A percentile compares a stretch with the other conserved stretches of the same genome.
Evolutionary conservation across 2,797 vertebrate species (phyloP).

Genomic region (Telmatherina bonti): DNA sequence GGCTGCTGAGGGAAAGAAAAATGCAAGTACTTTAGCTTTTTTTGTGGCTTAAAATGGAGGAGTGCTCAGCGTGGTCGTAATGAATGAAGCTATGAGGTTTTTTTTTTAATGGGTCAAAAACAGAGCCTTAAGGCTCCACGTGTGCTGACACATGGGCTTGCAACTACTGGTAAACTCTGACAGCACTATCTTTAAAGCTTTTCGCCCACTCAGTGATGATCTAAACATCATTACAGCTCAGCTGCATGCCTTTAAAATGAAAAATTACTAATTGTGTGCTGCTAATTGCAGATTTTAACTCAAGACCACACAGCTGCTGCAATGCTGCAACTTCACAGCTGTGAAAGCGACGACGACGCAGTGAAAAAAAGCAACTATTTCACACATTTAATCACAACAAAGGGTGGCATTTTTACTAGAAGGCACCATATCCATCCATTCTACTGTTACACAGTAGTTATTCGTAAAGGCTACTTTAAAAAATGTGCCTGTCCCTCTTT

Average conservation of each 20-base stretch:
- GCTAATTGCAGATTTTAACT: constrained; percentile 55
- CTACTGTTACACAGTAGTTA: not conserved
- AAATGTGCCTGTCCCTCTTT: not conserved
- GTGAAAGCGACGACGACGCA: constrained; percentile 27
- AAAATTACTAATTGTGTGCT: constrained; percentile 40
- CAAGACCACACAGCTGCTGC: constrained; percentile 21
- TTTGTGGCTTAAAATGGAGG: constrained; percentile 54
- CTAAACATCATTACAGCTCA: constrained; percentile 40
- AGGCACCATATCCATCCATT: not conserved
- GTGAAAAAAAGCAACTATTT: constrained; percentile 1
- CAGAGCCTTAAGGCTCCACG: constrained; percentile 58
- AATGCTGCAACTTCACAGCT: constrained; percentile 12
- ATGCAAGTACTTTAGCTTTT: constrained; percentile 46
- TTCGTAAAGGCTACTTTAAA: not conserved
- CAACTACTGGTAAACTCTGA: constrained; percentile 43
- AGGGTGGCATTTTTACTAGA: not conserved
- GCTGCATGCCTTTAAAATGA: constrained; percentile 25
- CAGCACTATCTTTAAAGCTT: constrained; percentile 42
- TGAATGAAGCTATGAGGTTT: constrained; percentile 46
- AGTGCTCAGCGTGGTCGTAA: constrained; percentile 57
- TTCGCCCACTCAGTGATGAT: constrained; percentile 42
- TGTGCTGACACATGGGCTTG: constrained; percentile 37
- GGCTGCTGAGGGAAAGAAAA: constrained; percentile 52
- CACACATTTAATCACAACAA: not conserved
- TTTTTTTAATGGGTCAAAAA: constrained; percentile 64